These are phyloP conservation scores for Anticlea derivata DNA, from an alignment of 2,888 invertebrate genomes.

Conservation along the genomic window DNA sequence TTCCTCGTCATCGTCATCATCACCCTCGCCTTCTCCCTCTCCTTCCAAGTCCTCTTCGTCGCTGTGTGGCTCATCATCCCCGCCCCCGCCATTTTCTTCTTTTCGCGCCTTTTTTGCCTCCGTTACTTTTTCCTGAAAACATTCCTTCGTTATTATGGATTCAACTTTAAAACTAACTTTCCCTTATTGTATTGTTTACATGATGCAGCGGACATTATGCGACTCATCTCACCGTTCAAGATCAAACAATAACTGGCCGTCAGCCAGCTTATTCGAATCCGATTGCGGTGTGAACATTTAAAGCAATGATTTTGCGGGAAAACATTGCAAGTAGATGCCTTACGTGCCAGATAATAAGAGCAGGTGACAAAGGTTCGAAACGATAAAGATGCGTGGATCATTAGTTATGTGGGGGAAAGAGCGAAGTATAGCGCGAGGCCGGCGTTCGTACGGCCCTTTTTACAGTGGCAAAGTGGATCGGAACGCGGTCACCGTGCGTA, in stretches of 20 bases:
- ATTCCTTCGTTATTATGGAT: slow-evolving; percentile 23
- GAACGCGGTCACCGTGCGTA: slow-evolving; percentile 75
- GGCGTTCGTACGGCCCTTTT: slow-evolving; percentile 66
- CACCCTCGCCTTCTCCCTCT: slow-evolving; percentile 81
- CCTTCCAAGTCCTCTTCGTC: slow-evolving; percentile 87
- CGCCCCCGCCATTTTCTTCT: slow-evolving; percentile 90
- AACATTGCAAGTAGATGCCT: slow-evolving; percentile 44
- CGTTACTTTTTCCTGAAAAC: slow-evolving; percentile 87
- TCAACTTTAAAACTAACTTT: slow-evolving; percentile 15
- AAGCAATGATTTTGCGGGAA: slow-evolving; percentile 49
- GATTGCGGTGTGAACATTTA: slow-evolving; percentile 42
- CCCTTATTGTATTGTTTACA: slow-evolving; percentile 47
- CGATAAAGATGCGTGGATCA: slow-evolving; percentile 77
- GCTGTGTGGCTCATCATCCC: slow-evolving; percentile 83
- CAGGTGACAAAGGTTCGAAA: slow-evolving; percentile 76
- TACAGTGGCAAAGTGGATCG: slow-evolving; percentile 66
- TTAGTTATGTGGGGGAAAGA: slow-evolving; percentile 69
- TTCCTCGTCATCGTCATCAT: slow-evolving; percentile 85
- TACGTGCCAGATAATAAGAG: slow-evolving; percentile 62
- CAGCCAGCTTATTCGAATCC: slow-evolving; percentile 58
- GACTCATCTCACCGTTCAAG: slow-evolving; percentile 46
- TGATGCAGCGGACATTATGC: slow-evolving; percentile 37
- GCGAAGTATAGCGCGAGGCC: slow-evolving; percentile 63
- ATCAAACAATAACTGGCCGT: slow-evolving; percentile 63
- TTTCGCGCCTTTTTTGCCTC: slow-evolving; percentile 92